Conservation (phyloP, 2,888 invertebrate genomes). For the Dryobota labecula region DNA sequence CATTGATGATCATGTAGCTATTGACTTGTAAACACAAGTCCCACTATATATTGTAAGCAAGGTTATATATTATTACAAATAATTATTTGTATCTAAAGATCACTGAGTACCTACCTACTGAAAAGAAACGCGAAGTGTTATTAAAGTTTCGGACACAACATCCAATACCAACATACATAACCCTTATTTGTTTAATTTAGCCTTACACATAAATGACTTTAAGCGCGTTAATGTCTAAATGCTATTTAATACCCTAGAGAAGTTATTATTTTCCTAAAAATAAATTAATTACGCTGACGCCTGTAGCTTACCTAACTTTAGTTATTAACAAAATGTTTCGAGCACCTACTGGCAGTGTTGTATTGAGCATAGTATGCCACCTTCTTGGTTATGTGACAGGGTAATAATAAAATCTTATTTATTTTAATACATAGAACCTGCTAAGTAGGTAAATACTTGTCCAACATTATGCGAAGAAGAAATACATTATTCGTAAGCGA, state of each 20-base stretch:
- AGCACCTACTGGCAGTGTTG: slow-evolving; percentile 40
- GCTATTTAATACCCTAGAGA: slow-evolving; percentile 19
- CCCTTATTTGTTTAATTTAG: slow-evolving; percentile 4
- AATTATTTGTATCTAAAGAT: not conserved
- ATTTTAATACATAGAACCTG: not conserved
- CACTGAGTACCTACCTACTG: not conserved
- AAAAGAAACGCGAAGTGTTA: not conserved
- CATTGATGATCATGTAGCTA: slow-evolving; percentile 10
- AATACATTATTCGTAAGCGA: not conserved
- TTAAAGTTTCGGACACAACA: not conserved
- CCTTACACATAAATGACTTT: slow-evolving; percentile 50
- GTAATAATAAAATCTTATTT: not conserved
- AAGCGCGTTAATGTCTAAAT: slow-evolving; percentile 38
- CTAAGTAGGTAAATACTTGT: slow-evolving; percentile 2
- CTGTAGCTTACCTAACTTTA: slow-evolving; percentile 14
- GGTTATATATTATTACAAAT: not conserved
- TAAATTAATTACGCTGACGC: slow-evolving; percentile 30
- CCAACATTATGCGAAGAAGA: not conserved
- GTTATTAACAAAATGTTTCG: slow-evolving; percentile 23
- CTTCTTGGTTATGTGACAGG: slow-evolving; percentile 4
- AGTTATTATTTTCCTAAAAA: slow-evolving; percentile 32
- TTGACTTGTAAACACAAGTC: slow-evolving; percentile 2
- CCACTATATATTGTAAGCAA: slow-evolving; percentile 5
- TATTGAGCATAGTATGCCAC: slow-evolving; percentile 11
- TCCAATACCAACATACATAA: slow-evolving; percentile 1